A percentile compares a stretch with the other conserved stretches of the same genome.
phyloP scores from a whole-genome alignment of 2,888 invertebrate species.

The Operophtera brumata region DNA sequence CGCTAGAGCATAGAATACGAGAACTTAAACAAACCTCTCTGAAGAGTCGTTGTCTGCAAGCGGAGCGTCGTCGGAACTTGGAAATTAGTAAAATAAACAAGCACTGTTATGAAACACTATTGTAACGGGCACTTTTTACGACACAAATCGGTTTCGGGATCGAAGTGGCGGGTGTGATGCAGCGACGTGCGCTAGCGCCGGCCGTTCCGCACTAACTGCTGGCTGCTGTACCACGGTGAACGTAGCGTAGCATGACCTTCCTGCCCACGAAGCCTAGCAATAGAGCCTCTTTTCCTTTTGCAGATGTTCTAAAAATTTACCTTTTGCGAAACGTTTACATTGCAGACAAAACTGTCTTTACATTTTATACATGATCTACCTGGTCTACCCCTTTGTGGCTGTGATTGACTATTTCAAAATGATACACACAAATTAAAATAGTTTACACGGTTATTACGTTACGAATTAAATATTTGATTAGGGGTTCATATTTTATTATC shows the following conservation, averaged over 20 bases:
- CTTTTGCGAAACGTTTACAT: slow-evolving; percentile 30
- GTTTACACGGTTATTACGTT: too few species aligned
- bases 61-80: slow-evolving; percentile 48
- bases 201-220: slow-evolving; percentile 72
- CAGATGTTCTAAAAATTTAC: slow-evolving; percentile 48
- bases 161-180: slow-evolving; percentile 40
- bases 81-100: slow-evolving; percentile 61
- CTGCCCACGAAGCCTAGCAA: slow-evolving; percentile 69
- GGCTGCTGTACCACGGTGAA: slow-evolving; percentile 50
- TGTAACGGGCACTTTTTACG: slow-evolving; percentile 68
- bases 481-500: too few species aligned
- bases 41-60: slow-evolving; percentile 53
- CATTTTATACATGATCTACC: neutral
- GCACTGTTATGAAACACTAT: slow-evolving; percentile 69
- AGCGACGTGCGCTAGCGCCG: slow-evolving; percentile 67
- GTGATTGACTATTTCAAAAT: too few species aligned
- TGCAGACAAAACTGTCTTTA: neutral
- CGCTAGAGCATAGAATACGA: slow-evolving; percentile 35
- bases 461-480: too few species aligned
- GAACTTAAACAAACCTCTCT: slow-evolving; percentile 64
- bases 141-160: slow-evolving; percentile 62
- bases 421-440: too few species aligned
- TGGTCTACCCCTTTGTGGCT: neutral
- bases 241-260: slow-evolving; percentile 74
- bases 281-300: slow-evolving; percentile 65